Evolutionary conservation across 2,888 invertebrate genomes (phyloP).

Genomic region (Poecilus cupreus): DNA sequence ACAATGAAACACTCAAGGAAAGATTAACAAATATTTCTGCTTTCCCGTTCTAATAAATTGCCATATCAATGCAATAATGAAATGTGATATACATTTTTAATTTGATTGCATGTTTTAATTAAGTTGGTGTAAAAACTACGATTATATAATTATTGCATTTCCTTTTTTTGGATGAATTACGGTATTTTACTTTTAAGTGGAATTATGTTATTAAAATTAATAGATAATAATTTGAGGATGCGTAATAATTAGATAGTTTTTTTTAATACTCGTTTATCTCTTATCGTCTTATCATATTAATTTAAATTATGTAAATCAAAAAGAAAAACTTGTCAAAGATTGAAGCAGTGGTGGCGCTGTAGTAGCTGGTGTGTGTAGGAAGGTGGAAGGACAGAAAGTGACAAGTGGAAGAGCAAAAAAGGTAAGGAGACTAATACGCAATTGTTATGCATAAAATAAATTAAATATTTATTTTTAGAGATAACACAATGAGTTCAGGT

Average conservation of each 20-base stretch:
- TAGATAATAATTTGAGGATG: no score
- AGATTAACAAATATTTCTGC: constrained; percentile 33
- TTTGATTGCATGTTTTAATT: constrained; percentile 5
- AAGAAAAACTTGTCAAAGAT: not conserved
- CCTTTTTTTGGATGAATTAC: not conserved
- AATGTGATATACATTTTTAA: constrained; percentile 10
- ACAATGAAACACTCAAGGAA: constrained; percentile 24
- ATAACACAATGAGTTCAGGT: not conserved
- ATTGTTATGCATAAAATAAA: not conserved
- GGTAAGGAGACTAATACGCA: not conserved
- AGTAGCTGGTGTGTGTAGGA: not conserved
- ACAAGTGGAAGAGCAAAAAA: not conserved
- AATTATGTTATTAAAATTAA: not conserved
- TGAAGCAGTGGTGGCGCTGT: constrained; percentile 25
- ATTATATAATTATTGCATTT: constrained; percentile 15
- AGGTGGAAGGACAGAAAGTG: not conserved
- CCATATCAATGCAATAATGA: not conserved
- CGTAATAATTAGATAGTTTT: not conserved
- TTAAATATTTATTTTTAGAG: not conserved
- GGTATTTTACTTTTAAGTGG: not conserved
- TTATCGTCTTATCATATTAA: not conserved
- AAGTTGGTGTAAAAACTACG: not conserved
- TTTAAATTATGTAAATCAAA: not conserved
- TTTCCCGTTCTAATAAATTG: constrained; percentile 31
- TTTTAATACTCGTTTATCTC: not conserved